phyloP scores from a whole-genome alignment of 1,140 invertebrate genomes.

The Drosophila novamexicana region DNA sequence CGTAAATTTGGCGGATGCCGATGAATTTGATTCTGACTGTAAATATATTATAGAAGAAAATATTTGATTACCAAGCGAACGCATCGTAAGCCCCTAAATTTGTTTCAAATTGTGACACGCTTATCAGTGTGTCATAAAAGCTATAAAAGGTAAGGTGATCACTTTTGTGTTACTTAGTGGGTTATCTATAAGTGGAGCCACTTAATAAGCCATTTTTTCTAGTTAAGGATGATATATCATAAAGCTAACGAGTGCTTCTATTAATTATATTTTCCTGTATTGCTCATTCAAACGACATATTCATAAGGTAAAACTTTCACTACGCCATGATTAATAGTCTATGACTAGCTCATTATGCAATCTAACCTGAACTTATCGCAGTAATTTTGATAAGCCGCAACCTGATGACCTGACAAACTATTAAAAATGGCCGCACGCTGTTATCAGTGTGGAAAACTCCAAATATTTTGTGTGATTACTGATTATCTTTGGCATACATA shows the following conservation, averaged over 20 bases:
- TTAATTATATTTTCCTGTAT: conserved; percentile 23
- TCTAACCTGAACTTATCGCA: conserved; percentile 44
- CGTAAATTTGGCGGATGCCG: conserved; percentile 84
- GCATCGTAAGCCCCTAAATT: neutral
- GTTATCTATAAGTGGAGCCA: conserved; percentile 11
- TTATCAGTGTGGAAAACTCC: conserved; percentile 5
- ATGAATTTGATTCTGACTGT: conserved; percentile 80
- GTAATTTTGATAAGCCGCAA: conserved; percentile 11
- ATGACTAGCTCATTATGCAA: conserved; percentile 10
- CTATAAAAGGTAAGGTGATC: neutral
- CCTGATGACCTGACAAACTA: conserved; percentile 6
- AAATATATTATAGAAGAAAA: conserved; percentile 23
- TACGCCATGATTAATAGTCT: conserved; percentile 13
- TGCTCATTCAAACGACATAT: conserved; percentile 12
- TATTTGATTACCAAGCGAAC: neutral
- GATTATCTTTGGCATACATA: neutral
- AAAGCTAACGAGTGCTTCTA: conserved; percentile 8
- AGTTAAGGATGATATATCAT: conserved; percentile 36
- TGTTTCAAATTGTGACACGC: neutral
- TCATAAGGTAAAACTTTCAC: conserved; percentile 40
- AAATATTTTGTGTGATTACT: neutral
- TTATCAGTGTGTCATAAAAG: conserved; percentile 9
- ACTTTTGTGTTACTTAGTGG: conserved; percentile 1
- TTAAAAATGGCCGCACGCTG: conserved; percentile 12
- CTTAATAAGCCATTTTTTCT: neutral